These are phyloP conservation scores for Corbicula japonica DNA, from an alignment of 2,888 invertebrate species.

Conservation along the genomic window DNA sequence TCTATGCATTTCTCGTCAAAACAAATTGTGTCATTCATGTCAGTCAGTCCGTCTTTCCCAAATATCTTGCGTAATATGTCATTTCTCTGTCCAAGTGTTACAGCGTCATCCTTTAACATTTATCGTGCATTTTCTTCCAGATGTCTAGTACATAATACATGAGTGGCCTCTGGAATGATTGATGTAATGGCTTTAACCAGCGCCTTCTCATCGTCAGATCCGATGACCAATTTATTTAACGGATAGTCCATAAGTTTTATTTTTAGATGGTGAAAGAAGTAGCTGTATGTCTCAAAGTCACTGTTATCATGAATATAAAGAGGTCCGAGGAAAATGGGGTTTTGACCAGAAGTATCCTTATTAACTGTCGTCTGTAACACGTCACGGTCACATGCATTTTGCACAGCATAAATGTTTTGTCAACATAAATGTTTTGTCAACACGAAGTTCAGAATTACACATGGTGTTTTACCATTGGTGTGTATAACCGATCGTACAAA, in stretches of 20 bases:
- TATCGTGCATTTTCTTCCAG: conserved; percentile 26
- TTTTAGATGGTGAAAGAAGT: conserved; percentile 48
- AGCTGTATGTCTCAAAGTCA: conserved; percentile 53
- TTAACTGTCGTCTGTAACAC: too few relatives aligned
- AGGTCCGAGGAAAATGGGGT: conserved; percentile 58
- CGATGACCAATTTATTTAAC: background rate
- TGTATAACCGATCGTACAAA: conserved; percentile 9
- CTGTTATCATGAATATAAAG: too few relatives aligned
- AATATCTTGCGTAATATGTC: conserved; percentile 31
- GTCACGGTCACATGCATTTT: too few relatives aligned
- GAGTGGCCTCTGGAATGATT: conserved; percentile 13
- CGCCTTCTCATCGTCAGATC: conserved; percentile 36
- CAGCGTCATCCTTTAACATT: conserved; percentile 33
- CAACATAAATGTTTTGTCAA: conserved; percentile 53
- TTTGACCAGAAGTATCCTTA: conserved; percentile 4
- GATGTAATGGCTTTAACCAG: conserved; percentile 13
- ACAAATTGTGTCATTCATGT: too few relatives aligned
- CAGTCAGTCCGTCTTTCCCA: conserved; percentile 36
- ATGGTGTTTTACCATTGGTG: conserved; percentile 9
- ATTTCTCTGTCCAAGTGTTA: conserved; percentile 5
- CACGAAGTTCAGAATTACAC: conserved; percentile 30
- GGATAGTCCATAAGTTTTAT: conserved; percentile 19
- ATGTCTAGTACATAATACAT: conserved; percentile 37
- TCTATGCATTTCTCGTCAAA: conserved; percentile 45
- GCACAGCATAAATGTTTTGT: conserved; percentile 50